Percentiles rank a stretch among this genome's conserved stretches.
phyloP scores from a whole-genome alignment of 2,113 vertebrate species.

The Phrynosoma platyrhinos region DNA sequence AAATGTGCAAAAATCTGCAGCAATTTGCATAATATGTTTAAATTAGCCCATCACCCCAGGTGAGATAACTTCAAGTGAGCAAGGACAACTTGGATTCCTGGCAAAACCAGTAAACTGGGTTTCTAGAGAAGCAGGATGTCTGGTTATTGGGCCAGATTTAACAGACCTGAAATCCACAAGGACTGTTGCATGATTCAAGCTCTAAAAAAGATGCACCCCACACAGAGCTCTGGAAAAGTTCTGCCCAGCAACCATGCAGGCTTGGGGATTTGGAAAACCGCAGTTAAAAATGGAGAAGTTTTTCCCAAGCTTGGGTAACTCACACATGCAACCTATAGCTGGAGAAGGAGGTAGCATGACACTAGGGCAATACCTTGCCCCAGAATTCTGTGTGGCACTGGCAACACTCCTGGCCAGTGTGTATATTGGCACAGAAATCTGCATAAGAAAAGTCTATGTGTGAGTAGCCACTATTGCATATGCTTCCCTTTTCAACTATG shows the following conservation, averaged over 20 bases:
- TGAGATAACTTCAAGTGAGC: not conserved
- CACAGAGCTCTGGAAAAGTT: too few relatives aligned
- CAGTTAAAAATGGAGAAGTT: not conserved
- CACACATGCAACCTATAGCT: not conserved
- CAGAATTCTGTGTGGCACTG: not conserved
- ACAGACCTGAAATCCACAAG: not conserved
- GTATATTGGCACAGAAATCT: not conserved
- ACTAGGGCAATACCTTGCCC: too few relatives aligned
- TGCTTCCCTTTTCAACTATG: not conserved
- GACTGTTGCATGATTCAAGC: not conserved
- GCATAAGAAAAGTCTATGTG: not conserved
- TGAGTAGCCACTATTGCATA: not conserved
- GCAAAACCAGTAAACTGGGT: not conserved
- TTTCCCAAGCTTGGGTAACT: not conserved
- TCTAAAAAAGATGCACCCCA: too few relatives aligned
- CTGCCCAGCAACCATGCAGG: too few relatives aligned
- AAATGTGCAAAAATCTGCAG: too few relatives aligned
- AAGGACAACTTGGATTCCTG: not conserved
- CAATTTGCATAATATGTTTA: too few relatives aligned
- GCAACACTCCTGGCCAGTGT: not conserved
- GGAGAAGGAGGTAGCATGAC: not conserved
- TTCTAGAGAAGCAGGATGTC: not conserved
- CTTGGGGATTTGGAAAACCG: too few relatives aligned
- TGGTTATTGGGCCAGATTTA: not conserved
- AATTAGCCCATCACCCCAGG: not conserved